Evolutionary conservation across 1,140 invertebrate genomes (phyloP), one percentile per base, ranked within the genome.

Genomic region (Chironomus tepperi): DNA sequence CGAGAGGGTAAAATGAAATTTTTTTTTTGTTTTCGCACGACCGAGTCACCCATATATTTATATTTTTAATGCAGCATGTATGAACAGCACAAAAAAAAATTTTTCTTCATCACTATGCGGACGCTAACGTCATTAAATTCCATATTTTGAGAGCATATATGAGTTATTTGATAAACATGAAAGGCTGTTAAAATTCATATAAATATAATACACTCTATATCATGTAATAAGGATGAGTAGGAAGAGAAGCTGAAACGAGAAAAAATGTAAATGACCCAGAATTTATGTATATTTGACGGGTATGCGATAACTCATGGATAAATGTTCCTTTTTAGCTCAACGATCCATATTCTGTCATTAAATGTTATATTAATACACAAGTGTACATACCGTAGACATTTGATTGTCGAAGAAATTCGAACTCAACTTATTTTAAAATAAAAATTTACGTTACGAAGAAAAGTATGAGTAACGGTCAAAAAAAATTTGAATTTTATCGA

Each of bases 131-230:
- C 47, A 57, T 57, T 57, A n/a, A 8, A 5, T 12, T 57, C 47
- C 12, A 34, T 34, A 34, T 57, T 47, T n/a, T 57, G 47, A 57
- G 12, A 12, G 47, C 3, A 12, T 5, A 12, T 57, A 57, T 57
- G 47, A 57, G 47, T 57, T n/a, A n/a, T 57, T 57, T 57, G 47
- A 57, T 57, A 57, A 57, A 57, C 47, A 57, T 57, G n/a, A 57
- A 57, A 57, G 47, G 47, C 47, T 57, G 47, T 57, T 57, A 57
- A 57, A 57, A 57, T 57, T n/a, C 12, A 57, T 57, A 12, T 57
- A 57, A 57, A 57, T 10, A 47, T 47, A 47, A 47, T n/a, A 34
- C 24, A 34, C 24, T 5, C 24, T 34, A 34, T 5, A 34, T 1
- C 24, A 34, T 34, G 24, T 34, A 34, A 47, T 15, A n/a, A 57